Base-by-base conservation (phyloP, 2,888 invertebrate species). In the Dynastes grantii region DNA sequence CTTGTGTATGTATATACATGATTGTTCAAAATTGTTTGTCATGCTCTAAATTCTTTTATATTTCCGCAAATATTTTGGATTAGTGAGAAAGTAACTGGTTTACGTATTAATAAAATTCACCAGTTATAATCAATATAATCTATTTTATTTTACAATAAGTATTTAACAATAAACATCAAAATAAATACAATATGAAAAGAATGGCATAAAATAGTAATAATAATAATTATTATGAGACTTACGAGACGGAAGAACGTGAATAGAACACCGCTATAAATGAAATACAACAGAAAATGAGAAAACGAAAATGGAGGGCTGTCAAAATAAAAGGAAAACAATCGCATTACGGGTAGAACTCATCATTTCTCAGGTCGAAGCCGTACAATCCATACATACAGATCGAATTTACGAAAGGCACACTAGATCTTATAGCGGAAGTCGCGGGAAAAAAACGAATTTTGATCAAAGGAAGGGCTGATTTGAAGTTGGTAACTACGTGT, bases 361-460 rank as follows among this genome's bases (percentile, higher is more conserved):
- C 37, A 51, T 29, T 76, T 65, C 22, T 58, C 55, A 16, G 55
- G 22, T 58, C 55, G n/a, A 89, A 88, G 88, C 87, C 89, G 88
- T 89, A 89, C 89, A 86, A 45, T 22, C 87, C 89, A 88, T 88
- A 88, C 89, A 89, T 88, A 88, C 88, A 87, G 9, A 82, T 75
- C 75, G 55, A 79, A 73, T 77, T 77, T 76, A 65, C 29, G 49
- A 55, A 76, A 71, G 81, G 37, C 83, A 27, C n/a, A 68, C 45
- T 8, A 11, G 45, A 45, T 45, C 9, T 45, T 11, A 82, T 5
- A 16, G 22, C n/a, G 55, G 85, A 85, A 86, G 86, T 81, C 80
- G 78, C 81, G 85, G 13, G 51, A 61, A 61, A 85, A 51, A 68
- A 71, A 71, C 58, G 16, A 71, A 22, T 71, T 67, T 75, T 61